phyloP scores from a whole-genome alignment of 2,797 vertebrate genomes.

The Neostethus bicornis region DNA sequence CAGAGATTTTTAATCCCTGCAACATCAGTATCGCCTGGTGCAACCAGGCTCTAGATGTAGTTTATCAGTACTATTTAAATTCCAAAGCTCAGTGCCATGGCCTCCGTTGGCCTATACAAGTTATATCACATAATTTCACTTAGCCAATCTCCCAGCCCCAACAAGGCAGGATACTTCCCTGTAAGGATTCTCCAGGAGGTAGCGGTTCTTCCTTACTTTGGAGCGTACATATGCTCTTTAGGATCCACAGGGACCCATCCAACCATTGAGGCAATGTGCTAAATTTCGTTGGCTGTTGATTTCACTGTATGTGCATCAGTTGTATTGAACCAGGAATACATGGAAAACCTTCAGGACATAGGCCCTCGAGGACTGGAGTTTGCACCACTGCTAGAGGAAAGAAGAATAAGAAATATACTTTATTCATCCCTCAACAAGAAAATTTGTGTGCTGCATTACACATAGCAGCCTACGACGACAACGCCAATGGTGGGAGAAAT shows the following conservation, averaged over 20 bases:
- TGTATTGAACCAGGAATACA: too few relatives aligned
- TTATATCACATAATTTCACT: not conserved
- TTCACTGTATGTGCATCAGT: too few relatives aligned
- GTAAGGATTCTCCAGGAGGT: conserved; percentile 97
- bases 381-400: too few relatives aligned
- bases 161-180: conserved; percentile 55
- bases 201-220: conserved; percentile 87
- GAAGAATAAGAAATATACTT: too few relatives aligned
- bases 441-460: too few relatives aligned
- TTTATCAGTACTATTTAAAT: conserved; percentile 35
- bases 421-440: too few relatives aligned
- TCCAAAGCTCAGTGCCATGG: conserved; percentile 45
- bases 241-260: conserved; percentile 90
- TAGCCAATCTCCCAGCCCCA: conserved; percentile 53
- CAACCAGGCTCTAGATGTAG: conserved; percentile 41
- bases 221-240: conserved; percentile 98
- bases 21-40: conserved; percentile 50
- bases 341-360: too few relatives aligned
- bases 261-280: too few relatives aligned
- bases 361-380: too few relatives aligned
- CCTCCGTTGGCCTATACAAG: conserved; percentile 18
- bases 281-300: too few relatives aligned
- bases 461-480: too few relatives aligned
- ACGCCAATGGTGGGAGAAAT: too few relatives aligned
- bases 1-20: conserved; percentile 50